Evolutionary conservation across 2,113 vertebrate genomes (phyloP).

Genomic region (Fregetta grallaria): DNA sequence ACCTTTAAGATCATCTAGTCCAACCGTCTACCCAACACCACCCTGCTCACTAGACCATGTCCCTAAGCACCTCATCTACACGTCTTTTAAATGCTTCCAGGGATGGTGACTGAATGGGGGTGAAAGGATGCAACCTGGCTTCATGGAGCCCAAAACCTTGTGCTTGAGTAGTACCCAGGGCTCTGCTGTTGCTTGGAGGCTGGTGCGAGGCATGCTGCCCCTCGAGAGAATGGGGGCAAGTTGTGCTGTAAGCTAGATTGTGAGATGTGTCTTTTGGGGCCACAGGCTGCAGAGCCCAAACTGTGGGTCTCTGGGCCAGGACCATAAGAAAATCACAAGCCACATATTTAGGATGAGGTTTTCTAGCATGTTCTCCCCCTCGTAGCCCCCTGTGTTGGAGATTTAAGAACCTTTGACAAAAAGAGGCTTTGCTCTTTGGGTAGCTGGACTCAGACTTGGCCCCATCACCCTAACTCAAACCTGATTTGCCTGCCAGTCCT

Average conservation of each 20-base stretch:
- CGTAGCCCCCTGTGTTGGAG: not conserved
- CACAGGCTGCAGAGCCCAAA: not conserved
- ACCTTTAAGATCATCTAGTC: no score
- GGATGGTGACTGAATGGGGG: no score
- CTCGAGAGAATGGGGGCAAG: not conserved
- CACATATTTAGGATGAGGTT: not conserved
- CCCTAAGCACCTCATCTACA: no score
- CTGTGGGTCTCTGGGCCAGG: not conserved
- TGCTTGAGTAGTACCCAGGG: not conserved
- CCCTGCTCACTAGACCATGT: no score
- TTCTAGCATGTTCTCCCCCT: not conserved
- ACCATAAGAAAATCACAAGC: not conserved
- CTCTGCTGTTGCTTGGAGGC: not conserved
- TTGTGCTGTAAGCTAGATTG: not conserved
- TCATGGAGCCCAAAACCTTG: not conserved
- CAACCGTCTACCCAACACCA: no score
- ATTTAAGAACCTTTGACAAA: not conserved
- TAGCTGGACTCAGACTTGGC: not conserved
- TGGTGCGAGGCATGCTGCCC: not conserved
- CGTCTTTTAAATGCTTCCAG: no score
- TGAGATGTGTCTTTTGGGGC: not conserved
- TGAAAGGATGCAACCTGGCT: not conserved
- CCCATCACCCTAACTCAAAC: not conserved
- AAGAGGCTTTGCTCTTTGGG: not conserved
- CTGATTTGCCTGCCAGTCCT: not conserved